A percentile compares a stretch with the other conserved stretches of the same genome.
Evolutionary conservation across 2,113 vertebrate genomes (phyloP).

Genomic region (Nerophis ophidion): DNA sequence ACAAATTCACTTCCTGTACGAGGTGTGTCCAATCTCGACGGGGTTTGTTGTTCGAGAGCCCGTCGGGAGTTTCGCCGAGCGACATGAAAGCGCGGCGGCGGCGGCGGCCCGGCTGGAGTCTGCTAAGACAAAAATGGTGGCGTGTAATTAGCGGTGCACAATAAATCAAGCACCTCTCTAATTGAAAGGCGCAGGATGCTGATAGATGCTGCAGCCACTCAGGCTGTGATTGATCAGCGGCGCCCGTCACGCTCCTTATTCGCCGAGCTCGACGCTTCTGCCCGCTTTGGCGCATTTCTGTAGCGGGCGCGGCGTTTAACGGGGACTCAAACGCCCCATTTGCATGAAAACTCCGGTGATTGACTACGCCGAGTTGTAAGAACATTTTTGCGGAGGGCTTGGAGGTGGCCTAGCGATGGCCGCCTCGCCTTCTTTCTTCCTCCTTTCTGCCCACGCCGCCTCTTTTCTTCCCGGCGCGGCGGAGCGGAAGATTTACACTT

Average conservation of each 20-base stretch:
- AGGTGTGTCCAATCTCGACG: too few species aligned
- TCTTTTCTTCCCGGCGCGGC: conserved; percentile 39
- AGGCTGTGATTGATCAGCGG: conserved; percentile 89
- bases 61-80: too few species aligned
- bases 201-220: conserved; percentile 96
- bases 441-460: conserved; percentile 20
- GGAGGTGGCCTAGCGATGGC: conserved; percentile 73
- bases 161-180: conserved; percentile 96
- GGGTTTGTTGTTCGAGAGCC: too few species aligned
- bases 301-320: conserved; percentile 68
- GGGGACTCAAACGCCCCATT: conserved; percentile 57
- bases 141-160: conserved; percentile 90
- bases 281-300: conserved; percentile 65
- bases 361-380: conserved; percentile 70
- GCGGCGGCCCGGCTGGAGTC: conserved; percentile 19
- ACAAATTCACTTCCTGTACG: too few species aligned
- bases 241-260: conserved; percentile 56
- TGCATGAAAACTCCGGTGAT: conserved; percentile 72
- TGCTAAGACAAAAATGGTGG: conserved; percentile 81
- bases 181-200: conserved; percentile 91
- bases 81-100: conserved; percentile 30
- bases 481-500: conserved; percentile 62
- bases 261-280: conserved; percentile 67
- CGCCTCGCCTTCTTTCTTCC: conserved; percentile 58
- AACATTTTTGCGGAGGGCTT: conserved; percentile 72